These are phyloP conservation scores for Limenitis camilla DNA, from an alignment of 2,888 invertebrate species.

Conservation along the genomic window DNA sequence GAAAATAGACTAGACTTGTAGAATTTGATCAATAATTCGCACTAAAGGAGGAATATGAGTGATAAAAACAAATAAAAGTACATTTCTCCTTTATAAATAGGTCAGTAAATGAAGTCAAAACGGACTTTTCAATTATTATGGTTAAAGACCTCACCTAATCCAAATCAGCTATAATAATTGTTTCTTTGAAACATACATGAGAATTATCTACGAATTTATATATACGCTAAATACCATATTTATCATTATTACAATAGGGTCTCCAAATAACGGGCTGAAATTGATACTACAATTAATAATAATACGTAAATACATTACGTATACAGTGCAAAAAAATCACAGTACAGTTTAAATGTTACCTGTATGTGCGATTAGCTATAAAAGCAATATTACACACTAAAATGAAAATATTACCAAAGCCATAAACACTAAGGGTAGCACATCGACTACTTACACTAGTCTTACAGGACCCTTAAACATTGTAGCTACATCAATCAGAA, in stretches of 20 bases:
- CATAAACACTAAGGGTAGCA: slow-evolving; percentile 9
- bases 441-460: slow-evolving; percentile 13
- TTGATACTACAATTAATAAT: no score
- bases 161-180: no score
- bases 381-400: slow-evolving; percentile 2
- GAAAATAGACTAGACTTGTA: slow-evolving; percentile 2
- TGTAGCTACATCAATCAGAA: slow-evolving; percentile 14
- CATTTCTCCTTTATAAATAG: neutral
- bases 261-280: no score
- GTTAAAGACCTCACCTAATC: no score
- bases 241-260: no score
- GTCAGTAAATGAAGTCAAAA: no score
- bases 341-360: slow-evolving; percentile 3
- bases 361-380: slow-evolving; percentile 11
- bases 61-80: neutral
- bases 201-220: no score
- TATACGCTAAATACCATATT: no score
- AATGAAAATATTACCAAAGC: slow-evolving; percentile 3
- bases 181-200: no score
- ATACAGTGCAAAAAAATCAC: slow-evolving; percentile 2
- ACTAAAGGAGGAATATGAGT: neutral
- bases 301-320: neutral
- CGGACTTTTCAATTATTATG: no score
- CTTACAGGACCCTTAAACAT: slow-evolving; percentile 8
- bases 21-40: neutral